phyloP scores from a whole-genome alignment of 2,113 vertebrate genomes.

The Callospermophilus lateralis region DNA sequence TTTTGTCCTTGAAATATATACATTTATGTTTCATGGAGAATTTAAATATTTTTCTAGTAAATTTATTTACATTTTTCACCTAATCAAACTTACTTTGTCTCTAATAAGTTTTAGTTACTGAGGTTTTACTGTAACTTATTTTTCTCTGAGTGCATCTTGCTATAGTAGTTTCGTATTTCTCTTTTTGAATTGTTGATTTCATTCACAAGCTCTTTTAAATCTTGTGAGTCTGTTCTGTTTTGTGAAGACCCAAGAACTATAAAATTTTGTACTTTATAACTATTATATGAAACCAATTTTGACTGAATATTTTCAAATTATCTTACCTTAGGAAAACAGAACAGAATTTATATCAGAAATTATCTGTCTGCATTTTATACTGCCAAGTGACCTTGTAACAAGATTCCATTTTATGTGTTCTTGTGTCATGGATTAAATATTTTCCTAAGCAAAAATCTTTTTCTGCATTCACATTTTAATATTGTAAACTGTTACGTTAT shows the following conservation, averaged over 20 bases:
- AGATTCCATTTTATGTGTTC: conserved; percentile 55
- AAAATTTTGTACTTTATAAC: conserved; percentile 46
- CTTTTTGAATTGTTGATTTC: conserved; percentile 63
- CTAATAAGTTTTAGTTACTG: conserved; percentile 50
- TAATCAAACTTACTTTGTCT: not conserved
- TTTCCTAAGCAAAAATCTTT: conserved; percentile 56
- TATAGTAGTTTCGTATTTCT: conserved; percentile 45
- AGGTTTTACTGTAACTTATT: conserved; percentile 51
- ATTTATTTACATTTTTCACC: conserved; percentile 12
- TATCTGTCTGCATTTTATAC: conserved; percentile 35
- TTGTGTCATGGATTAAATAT: not conserved
- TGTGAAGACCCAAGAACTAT: conserved; percentile 51
- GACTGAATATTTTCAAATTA: conserved; percentile 60
- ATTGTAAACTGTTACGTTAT: conserved; percentile 27
- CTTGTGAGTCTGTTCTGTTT: conserved; percentile 30
- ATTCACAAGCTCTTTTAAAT: conserved; percentile 41
- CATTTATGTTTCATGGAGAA: conserved; percentile 41
- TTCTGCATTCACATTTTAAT: conserved; percentile 43
- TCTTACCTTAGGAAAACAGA: conserved; percentile 53
- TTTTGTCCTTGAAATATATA: conserved; percentile 11
- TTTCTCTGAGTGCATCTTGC: conserved; percentile 41
- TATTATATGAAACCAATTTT: conserved; percentile 43
- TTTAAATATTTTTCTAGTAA: conserved; percentile 35
- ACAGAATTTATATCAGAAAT: conserved; percentile 43
- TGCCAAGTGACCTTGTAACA: conserved; percentile 1